These are phyloP conservation scores for Centrocercus urophasianus DNA, from an alignment of 2,113 vertebrate genomes.

Conservation along the genomic window DNA sequence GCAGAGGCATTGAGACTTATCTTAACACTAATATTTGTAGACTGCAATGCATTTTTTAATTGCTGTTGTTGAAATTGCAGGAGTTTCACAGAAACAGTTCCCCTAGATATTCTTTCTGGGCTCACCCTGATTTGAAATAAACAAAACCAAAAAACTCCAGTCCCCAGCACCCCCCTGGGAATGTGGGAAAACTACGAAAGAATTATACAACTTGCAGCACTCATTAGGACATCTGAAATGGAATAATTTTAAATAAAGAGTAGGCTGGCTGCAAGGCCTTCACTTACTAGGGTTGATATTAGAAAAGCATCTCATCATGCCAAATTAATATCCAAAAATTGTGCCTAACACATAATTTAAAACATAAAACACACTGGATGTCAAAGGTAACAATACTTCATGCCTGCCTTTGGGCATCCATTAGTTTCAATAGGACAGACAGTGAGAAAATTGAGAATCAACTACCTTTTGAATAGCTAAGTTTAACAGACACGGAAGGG, in stretches of 20 bases:
- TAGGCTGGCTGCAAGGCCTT: slow-evolving; percentile 56
- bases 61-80: slow-evolving; percentile 25
- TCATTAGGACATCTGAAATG: slow-evolving; percentile 67
- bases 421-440: slow-evolving; percentile 57
- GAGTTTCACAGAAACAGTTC: neutral
- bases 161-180: slow-evolving; percentile 37
- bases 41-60: slow-evolving; percentile 28
- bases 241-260: slow-evolving; percentile 70
- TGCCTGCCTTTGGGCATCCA: slow-evolving; percentile 41
- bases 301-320: slow-evolving; percentile 56
- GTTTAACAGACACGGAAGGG: neutral
- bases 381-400: slow-evolving; percentile 64
- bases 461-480: neutral
- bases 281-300: slow-evolving; percentile 40
- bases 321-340: slow-evolving; percentile 62
- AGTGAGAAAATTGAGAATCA: slow-evolving; percentile 25
- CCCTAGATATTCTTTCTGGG: neutral
- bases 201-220: slow-evolving; percentile 59
- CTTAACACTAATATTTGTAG: slow-evolving; percentile 26
- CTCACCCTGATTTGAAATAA: slow-evolving; percentile 26
- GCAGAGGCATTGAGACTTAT: slow-evolving; percentile 32
- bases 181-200: slow-evolving; percentile 44
- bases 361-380: slow-evolving; percentile 60
- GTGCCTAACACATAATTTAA: slow-evolving; percentile 62
- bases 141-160: slow-evolving; percentile 16